phyloP scores from a whole-genome alignment of 2,888 invertebrate genomes.

The Micoletzkya japonica region DNA sequence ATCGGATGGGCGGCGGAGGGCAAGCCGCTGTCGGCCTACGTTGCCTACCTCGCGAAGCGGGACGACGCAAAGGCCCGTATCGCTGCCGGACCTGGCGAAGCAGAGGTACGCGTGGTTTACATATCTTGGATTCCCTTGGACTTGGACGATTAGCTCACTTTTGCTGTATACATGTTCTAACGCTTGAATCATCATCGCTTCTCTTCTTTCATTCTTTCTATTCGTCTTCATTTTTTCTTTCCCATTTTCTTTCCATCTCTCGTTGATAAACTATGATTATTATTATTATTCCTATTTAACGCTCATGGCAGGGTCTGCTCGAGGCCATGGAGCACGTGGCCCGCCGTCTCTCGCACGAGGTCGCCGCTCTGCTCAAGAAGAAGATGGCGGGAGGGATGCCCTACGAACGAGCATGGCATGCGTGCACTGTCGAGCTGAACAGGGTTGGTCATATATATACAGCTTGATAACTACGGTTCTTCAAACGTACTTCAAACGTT shows the following conservation, averaged over 20 bases:
- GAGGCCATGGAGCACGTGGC: constrained; percentile 11
- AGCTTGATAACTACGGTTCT: not conserved
- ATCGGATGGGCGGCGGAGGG: constrained; percentile 45
- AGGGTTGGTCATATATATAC: constrained; percentile 1
- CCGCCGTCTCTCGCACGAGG: constrained; percentile 8
- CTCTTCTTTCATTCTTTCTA: not conserved
- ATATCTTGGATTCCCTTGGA: too few relatives aligned
- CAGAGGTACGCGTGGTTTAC: not conserved
- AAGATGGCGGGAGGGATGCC: constrained; percentile 13
- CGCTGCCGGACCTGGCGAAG: constrained; percentile 24
- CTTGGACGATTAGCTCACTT: too few relatives aligned
- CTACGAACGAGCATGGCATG: constrained; percentile 28
- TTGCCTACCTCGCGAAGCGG: constrained; percentile 39
- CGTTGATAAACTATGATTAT: too few relatives aligned
- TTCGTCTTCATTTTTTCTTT: not conserved
- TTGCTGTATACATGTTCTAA: too few relatives aligned
- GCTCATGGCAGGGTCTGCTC: constrained; percentile 6
- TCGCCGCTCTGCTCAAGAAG: constrained; percentile 2
- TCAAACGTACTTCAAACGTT: not conserved
- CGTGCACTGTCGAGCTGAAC: constrained; percentile 25
- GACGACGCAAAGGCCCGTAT: constrained; percentile 33
- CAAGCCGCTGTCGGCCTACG: constrained; percentile 33
- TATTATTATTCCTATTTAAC: too few relatives aligned
- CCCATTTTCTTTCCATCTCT: not conserved
- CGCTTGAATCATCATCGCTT: not conserved